A percentile compares a stretch with the other conserved stretches of the same genome.
These are phyloP conservation scores for Neopipo cinnamomea DNA, from an alignment of 2,113 vertebrate genomes.

Conservation along the genomic window DNA sequence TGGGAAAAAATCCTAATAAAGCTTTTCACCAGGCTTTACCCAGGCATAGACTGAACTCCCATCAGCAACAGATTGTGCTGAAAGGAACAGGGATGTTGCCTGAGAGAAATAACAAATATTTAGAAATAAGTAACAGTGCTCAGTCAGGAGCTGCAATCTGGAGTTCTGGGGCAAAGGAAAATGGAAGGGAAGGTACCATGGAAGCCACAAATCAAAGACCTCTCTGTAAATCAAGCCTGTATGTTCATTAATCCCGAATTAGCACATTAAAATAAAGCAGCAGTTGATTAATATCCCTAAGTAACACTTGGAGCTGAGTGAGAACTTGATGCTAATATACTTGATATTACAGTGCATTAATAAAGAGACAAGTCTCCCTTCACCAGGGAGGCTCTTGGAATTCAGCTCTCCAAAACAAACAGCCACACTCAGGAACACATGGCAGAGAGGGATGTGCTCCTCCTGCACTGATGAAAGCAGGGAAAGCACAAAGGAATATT, in stretches of 20 bases:
- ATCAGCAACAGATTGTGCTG: not conserved
- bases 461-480: not conserved
- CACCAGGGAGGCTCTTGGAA: not conserved
- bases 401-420: not conserved
- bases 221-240: constrained; percentile 27
- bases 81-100: not conserved
- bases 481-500: not conserved
- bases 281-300: constrained; percentile 47
- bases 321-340: constrained; percentile 5
- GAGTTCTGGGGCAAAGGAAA: not conserved
- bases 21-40: not conserved
- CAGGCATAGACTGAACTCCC: not conserved
- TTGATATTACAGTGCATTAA: constrained; percentile 30
- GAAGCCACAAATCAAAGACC: constrained; percentile 35
- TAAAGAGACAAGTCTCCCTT: not conserved
- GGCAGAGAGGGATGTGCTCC: not conserved
- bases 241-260: constrained; percentile 60
- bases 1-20: not conserved
- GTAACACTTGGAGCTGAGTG: constrained; percentile 22
- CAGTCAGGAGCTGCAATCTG: not conserved
- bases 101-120: not conserved
- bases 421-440: not conserved
- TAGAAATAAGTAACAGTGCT: not conserved
- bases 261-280: constrained; percentile 59
- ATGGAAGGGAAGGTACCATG: not conserved